Evolutionary conservation across 2,113 vertebrate species (phyloP).

Genomic region (Mormyrus lacerda): DNA sequence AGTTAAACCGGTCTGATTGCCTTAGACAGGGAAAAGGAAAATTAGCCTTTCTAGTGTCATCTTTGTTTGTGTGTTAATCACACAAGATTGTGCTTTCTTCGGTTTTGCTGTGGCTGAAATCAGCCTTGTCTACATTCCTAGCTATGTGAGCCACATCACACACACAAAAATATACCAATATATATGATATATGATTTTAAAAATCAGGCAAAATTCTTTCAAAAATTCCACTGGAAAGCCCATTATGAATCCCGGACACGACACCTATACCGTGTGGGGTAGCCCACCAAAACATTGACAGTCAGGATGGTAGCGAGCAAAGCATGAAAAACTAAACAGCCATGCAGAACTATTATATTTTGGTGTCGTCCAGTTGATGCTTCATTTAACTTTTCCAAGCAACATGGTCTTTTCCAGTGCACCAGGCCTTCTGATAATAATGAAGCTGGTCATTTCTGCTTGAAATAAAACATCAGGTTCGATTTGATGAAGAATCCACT

Average conservation of each 20-base stretch:
- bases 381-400: background rate
- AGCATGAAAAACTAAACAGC: background rate
- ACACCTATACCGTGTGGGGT: background rate
- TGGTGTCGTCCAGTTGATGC: background rate
- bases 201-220: background rate
- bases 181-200: background rate
- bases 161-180: background rate
- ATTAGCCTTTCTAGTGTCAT: background rate
- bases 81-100: background rate
- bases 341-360: background rate
- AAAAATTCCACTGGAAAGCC: background rate
- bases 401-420: background rate
- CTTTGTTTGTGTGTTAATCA: background rate
- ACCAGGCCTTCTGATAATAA: background rate
- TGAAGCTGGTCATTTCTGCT: background rate
- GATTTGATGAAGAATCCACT: background rate
- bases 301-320: background rate
- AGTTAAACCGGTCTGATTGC: background rate
- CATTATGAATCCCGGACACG: background rate
- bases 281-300: background rate
- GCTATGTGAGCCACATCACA: background rate
- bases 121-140: background rate
- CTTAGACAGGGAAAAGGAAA: background rate
- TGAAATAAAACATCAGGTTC: background rate
- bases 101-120: background rate